Percentiles rank a stretch among this genome's conserved stretches.
Conservation (phyloP, 2,888 invertebrate species). For the Drosophila parthenogenetica region DNA sequence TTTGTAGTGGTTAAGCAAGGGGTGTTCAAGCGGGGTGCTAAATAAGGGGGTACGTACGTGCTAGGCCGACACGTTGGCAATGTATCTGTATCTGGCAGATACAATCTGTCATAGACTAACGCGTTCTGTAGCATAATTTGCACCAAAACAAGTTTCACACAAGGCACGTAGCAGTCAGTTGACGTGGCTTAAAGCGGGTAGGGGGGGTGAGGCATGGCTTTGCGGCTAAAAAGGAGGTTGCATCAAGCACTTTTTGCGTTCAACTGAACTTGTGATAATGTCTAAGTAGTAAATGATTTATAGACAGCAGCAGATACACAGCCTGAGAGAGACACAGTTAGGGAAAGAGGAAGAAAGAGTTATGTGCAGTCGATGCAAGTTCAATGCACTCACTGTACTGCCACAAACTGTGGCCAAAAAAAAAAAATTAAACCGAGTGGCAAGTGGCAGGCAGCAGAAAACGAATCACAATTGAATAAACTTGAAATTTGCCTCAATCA, state of each 20-base stretch:
- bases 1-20: not conserved
- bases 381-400: constrained; percentile 48
- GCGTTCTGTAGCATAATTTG: constrained; percentile 72
- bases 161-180: constrained; percentile 43
- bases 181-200: not conserved
- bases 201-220: not conserved
- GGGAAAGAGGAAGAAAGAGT: not conserved
- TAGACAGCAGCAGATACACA: constrained; percentile 35
- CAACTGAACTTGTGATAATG: constrained; percentile 60
- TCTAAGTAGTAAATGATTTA: constrained; percentile 74
- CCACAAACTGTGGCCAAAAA: constrained; percentile 24
- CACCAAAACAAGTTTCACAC: constrained; percentile 58
- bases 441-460: constrained; percentile 21
- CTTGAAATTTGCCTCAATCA: constrained; percentile 57
- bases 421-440: constrained; percentile 27
- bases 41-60: constrained; percentile 43
- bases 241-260: constrained; percentile 27
- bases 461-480: constrained; percentile 18
- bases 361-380: constrained; percentile 35
- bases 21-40: not conserved
- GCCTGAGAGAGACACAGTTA: not conserved
- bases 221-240: constrained; percentile 11
- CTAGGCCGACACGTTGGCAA: constrained; percentile 42
- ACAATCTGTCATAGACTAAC: constrained; percentile 69
- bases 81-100: constrained; percentile 66